Percentiles rank a stretch among this genome's conserved stretches.
phyloP scores from a whole-genome alignment of 2,113 vertebrate species.

The Trochalopteron elliotii region DNA sequence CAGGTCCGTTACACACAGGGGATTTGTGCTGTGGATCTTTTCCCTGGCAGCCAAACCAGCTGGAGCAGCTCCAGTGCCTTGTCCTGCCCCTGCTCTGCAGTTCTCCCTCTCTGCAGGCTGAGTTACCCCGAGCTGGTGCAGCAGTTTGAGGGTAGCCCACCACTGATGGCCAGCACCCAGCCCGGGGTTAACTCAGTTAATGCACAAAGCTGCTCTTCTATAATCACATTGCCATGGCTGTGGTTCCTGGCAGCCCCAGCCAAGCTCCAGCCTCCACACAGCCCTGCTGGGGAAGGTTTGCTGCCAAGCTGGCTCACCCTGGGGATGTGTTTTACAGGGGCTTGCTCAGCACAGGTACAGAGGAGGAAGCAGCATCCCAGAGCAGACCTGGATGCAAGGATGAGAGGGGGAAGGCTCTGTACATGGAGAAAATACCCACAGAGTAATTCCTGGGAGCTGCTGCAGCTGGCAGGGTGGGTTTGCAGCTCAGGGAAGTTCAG shows the following conservation, averaged over 20 bases:
- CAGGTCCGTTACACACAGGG: not conserved
- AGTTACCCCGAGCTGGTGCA: not conserved
- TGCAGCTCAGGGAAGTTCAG: not conserved
- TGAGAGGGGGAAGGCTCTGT: not conserved
- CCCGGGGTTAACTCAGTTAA: not conserved
- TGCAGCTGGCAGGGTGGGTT: not conserved
- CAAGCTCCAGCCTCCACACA: not conserved
- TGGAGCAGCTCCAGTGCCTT: not conserved
- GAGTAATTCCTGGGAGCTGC: not conserved
- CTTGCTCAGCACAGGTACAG: not conserved
- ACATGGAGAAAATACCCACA: not conserved
- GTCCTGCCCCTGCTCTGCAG: not conserved
- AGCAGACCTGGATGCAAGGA: rapidly evolving
- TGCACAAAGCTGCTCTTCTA: not conserved
- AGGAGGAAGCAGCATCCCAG: not conserved
- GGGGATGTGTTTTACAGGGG: not conserved
- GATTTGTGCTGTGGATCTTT: not conserved
- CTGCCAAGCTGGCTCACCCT: not conserved
- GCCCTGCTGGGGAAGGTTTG: rapidly evolving
- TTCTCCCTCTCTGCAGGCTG: not conserved
- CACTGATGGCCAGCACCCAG: not conserved
- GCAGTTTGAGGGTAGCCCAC: not conserved
- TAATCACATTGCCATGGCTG: not conserved
- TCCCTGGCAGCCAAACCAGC: not conserved
- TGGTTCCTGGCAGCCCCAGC: not conserved